phyloP scores from a whole-genome alignment of 2,888 invertebrate species.

The Sphecodes monilicornis region DNA sequence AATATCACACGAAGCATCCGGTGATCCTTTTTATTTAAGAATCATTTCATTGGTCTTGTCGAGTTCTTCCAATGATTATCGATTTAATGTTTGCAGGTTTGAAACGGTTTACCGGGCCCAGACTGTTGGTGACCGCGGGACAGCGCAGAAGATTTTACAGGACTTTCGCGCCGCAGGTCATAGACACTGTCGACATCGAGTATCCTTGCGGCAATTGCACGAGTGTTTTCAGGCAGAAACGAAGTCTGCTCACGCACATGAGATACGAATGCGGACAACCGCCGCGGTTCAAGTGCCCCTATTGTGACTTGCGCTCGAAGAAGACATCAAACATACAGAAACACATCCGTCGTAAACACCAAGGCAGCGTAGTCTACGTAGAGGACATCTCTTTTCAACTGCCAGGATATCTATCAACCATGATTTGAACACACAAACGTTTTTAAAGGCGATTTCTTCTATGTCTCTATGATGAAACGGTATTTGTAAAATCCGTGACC shows the following conservation, averaged over 20 bases:
- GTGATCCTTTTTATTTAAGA: background rate
- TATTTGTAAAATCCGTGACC: background rate
- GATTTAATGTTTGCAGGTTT: constrained; percentile 59
- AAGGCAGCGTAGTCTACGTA: constrained; percentile 69
- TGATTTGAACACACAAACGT: background rate
- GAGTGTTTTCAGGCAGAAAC: constrained; percentile 74
- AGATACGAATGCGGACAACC: constrained; percentile 81
- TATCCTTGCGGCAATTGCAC: constrained; percentile 78
- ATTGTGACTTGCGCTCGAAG: constrained; percentile 78
- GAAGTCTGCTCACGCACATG: constrained; percentile 74
- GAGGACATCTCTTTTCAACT: constrained; percentile 65
- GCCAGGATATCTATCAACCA: background rate
- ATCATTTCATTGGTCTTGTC: background rate
- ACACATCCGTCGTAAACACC: constrained; percentile 75
- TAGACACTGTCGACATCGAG: constrained; percentile 5
- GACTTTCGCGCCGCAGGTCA: constrained; percentile 23
- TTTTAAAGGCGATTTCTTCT: background rate
- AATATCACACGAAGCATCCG: constrained; percentile 1
- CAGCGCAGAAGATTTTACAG: constrained; percentile 40
- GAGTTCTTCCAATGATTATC: constrained; percentile 27
- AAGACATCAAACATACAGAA: constrained; percentile 77
- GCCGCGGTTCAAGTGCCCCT: constrained; percentile 81
- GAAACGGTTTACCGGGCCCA: constrained; percentile 38
- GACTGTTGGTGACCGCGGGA: constrained; percentile 31
- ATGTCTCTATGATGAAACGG: background rate